Base-by-base conservation (phyloP, 2,113 vertebrate genomes). In the Gnathonemus echidnorhynchus region DNA sequence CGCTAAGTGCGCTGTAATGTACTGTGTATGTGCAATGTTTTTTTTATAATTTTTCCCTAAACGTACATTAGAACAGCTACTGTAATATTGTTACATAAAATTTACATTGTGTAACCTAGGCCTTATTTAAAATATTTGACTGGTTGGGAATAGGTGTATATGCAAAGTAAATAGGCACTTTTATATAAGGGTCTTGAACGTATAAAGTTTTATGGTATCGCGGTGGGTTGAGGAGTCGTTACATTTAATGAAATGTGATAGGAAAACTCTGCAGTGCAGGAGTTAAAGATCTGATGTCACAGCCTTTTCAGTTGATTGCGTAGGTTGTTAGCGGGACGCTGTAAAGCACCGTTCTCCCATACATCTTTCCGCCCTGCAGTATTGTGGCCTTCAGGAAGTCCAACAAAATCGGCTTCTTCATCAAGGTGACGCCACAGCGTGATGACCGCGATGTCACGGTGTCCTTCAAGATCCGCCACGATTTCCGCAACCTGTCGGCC, bases 361-460 rank as follows among this genome's bases (percentile, higher is more conserved):
- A 9, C 42, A 8, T 48, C 80, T 50, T 62, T 62, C 92, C 53
- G 87, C 90, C 80, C 91, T 88, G 2, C 94, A 99, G 98, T 8
- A 89, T 99, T 15, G 96, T 99, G 91, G 98, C 98, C 92, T 99
- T 99, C 92, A 95, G 98, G 94, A 99, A 99, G 94, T 98, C 98
- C 95, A 99, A 99, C 92, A 99, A 99, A 95, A 97, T 99, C 17
- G 98, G 98, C 83, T 96, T 99, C 94, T 99, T 99, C 96, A 98
- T 99, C 96, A 99, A 97, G 95, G 98, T 99, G 90, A 97, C 97
- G 62, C 98, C 98, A 0, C 98, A 97, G 92, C 95, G 94, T 70
- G 98, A 99, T 86, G 97, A 97, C 62, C 98, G 93, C 0, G 97
- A 98, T 24, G 98, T 99, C 94, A 96, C 95, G 0, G 97, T 99